A percentile compares a stretch with the other conserved stretches of the same genome.
Conservation (phyloP, 2,888 invertebrate genomes). For the Ditula angustiorana region DNA sequence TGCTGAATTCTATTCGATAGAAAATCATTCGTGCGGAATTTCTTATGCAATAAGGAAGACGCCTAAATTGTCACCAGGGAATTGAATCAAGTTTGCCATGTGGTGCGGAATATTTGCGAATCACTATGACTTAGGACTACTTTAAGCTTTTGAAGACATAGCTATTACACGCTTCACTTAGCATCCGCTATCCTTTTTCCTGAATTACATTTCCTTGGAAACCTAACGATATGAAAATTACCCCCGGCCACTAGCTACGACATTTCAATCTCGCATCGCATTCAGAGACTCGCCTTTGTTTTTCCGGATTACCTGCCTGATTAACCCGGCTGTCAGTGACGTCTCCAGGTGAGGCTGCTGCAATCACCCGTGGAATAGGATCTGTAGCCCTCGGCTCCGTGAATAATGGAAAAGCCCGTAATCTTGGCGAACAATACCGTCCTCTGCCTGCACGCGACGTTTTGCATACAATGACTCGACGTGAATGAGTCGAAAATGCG, state of each 20-base stretch:
- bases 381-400: slow-evolving; percentile 61
- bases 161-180: slow-evolving; percentile 17
- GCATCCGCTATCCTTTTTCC: slow-evolving; percentile 28
- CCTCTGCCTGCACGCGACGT: slow-evolving; percentile 77
- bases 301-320: slow-evolving; percentile 78
- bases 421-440: slow-evolving; percentile 79
- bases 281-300: slow-evolving; percentile 63
- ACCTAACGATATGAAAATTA: slow-evolving; percentile 14
- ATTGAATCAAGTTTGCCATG: slow-evolving; percentile 43
- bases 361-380: slow-evolving; percentile 75
- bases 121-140: slow-evolving; percentile 40
- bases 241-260: slow-evolving; percentile 38
- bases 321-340: slow-evolving; percentile 67
- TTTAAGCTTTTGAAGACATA: slow-evolving; percentile 12
- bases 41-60: slow-evolving; percentile 63
- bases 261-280: slow-evolving; percentile 47
- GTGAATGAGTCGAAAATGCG: slow-evolving; percentile 61
- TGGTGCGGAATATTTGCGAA: slow-evolving; percentile 46
- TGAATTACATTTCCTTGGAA: slow-evolving; percentile 17
- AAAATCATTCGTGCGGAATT: slow-evolving; percentile 67
- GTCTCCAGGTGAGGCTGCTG: slow-evolving; percentile 57
- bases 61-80: slow-evolving; percentile 62
- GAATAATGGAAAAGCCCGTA: slow-evolving; percentile 77
- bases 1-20: slow-evolving; percentile 54
- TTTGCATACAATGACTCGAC: slow-evolving; percentile 80